phyloP scores from a whole-genome alignment of 2,113 vertebrate species.

The Ciconia boyciana region DNA sequence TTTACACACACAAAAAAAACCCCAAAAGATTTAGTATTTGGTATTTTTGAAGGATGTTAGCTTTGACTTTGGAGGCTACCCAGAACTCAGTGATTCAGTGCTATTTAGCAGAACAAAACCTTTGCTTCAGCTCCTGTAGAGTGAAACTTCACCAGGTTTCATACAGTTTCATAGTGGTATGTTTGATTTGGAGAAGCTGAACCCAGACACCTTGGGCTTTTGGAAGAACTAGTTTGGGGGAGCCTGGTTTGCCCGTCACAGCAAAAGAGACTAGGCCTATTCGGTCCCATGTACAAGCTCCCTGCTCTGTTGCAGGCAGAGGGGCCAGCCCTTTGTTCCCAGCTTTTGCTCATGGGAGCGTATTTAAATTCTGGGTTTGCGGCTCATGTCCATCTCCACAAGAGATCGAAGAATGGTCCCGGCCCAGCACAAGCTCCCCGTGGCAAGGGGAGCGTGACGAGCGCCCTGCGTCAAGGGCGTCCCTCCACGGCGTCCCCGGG shows the following conservation, averaged over 20 bases:
- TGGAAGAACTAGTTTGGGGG: not conserved
- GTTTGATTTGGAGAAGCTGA: not conserved
- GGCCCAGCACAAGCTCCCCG: fast-evolving
- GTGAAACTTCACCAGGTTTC: not conserved
- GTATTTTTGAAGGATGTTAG: not conserved
- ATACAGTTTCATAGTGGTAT: not conserved
- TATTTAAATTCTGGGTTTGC: not conserved
- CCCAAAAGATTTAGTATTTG: not conserved
- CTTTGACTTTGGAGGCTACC: not conserved
- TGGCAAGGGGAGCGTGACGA: not conserved
- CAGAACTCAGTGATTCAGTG: not conserved
- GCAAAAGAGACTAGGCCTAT: not conserved
- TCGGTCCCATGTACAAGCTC: not conserved
- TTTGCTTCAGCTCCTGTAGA: not conserved
- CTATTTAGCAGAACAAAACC: not conserved
- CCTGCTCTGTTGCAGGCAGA: not conserved
- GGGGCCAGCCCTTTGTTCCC: not conserved
- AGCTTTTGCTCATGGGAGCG: fast-evolving
- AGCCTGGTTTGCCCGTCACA: not conserved
- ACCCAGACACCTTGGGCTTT: fast-evolving
- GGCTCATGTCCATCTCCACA: not conserved
- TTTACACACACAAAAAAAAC: not conserved
- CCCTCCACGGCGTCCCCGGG: fast-evolving
- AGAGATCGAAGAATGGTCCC: not conserved
- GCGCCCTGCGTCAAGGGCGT: fast-evolving